Evolutionary conservation across 2,113 vertebrate species (phyloP).

Genomic region (Scopus umbretta): DNA sequence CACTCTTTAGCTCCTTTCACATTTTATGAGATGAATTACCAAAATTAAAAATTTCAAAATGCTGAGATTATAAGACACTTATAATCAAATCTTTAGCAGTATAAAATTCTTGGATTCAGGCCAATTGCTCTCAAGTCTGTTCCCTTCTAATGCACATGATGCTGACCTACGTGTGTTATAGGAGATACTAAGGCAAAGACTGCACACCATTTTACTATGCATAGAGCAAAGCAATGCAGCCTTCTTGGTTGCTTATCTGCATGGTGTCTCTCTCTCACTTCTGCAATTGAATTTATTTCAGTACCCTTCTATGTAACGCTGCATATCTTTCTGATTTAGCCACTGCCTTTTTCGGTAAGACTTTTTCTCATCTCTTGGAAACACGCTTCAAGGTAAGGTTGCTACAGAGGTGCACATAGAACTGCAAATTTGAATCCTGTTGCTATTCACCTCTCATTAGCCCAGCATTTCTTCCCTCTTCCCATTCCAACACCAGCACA

Average conservation of each 20-base stretch:
- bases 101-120: neutral
- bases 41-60: constrained; percentile 37
- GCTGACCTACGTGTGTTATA: neutral
- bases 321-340: neutral
- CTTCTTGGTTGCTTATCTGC: neutral
- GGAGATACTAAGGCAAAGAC: neutral
- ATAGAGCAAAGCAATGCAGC: neutral
- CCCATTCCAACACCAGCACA: neutral
- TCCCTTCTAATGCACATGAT: neutral
- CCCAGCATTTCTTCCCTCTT: neutral
- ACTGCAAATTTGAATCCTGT: neutral
- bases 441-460: neutral
- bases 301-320: neutral
- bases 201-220: neutral
- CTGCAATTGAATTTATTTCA: neutral
- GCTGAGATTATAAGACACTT: neutral
- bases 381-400: neutral
- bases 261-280: neutral
- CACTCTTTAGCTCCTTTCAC: neutral
- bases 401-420: neutral
- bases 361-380: neutral
- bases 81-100: neutral
- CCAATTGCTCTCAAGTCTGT: neutral
- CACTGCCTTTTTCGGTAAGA: neutral
- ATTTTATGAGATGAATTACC: neutral